Percentiles rank a stretch among this genome's conserved stretches.
phyloP scores from a whole-genome alignment of 23 tunicate species.

The Ascidia mentula region DNA sequence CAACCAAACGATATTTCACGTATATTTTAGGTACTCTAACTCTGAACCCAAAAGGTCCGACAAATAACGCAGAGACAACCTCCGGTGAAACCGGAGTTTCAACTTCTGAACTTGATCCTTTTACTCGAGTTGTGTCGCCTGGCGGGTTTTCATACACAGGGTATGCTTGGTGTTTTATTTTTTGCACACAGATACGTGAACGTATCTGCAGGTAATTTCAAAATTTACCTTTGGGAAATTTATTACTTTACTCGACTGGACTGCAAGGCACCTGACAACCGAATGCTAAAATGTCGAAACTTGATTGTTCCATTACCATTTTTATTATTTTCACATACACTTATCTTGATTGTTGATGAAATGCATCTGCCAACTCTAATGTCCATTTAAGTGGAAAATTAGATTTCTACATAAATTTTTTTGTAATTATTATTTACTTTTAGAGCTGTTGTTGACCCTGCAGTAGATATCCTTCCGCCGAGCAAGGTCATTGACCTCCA shows the following conservation, averaged over 20 bases:
- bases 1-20: not conserved
- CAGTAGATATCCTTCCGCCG: not conserved
- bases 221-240: not conserved
- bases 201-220: not conserved
- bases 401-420: no score
- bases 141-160: conserved; percentile 58
- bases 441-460: not conserved
- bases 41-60: conserved; percentile 6
- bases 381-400: no score
- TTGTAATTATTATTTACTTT: not conserved
- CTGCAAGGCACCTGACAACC: no score
- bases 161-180: conserved; percentile 7
- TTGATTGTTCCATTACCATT: no score
- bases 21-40: conserved; percentile 10
- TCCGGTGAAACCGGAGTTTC: not conserved
- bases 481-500: not conserved
- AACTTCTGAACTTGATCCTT: conserved; percentile 34
- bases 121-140: conserved; percentile 40
- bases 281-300: no score
- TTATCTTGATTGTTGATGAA: no score
- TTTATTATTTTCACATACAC: no score
- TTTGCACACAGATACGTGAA: not conserved
- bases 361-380: no score
- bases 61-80: not conserved
- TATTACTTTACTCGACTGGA: no score